Evolutionary conservation across 2,888 invertebrate species (phyloP).

Genomic region (Idaea biselata): DNA sequence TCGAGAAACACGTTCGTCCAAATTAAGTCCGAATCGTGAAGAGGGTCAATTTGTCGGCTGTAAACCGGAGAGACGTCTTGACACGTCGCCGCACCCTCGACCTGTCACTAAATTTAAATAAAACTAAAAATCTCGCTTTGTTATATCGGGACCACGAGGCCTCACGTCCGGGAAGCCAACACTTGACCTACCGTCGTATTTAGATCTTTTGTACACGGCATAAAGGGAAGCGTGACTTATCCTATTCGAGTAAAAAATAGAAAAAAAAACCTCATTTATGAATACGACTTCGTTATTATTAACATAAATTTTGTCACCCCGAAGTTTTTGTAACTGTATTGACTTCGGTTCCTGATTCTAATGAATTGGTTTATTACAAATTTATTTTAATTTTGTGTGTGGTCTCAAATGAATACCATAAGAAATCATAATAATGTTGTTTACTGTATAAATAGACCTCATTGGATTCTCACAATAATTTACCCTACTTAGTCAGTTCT

Average conservation of each 20-base stretch:
- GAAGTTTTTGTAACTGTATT: slow-evolving; percentile 36
- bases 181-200: slow-evolving; percentile 76
- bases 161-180: slow-evolving; percentile 73
- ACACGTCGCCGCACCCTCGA: slow-evolving; percentile 47
- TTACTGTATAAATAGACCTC: background rate
- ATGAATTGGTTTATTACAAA: slow-evolving; percentile 37
- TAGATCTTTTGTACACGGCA: slow-evolving; percentile 69
- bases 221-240: slow-evolving; percentile 72
- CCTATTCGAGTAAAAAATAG: slow-evolving; percentile 45
- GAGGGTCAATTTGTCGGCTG: slow-evolving; percentile 30
- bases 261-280: slow-evolving; percentile 46
- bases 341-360: slow-evolving; percentile 33
- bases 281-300: slow-evolving; percentile 59
- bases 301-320: slow-evolving; percentile 51
- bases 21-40: slow-evolving; percentile 25
- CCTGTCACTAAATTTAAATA: slow-evolving; percentile 57
- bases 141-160: slow-evolving; percentile 47
- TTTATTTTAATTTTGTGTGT: slow-evolving; percentile 29
- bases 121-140: slow-evolving; percentile 59
- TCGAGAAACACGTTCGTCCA: slow-evolving; percentile 7
- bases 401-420: slow-evolving; percentile 22
- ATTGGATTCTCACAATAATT: background rate
- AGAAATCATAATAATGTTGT: background rate
- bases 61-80: slow-evolving; percentile 25
- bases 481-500: background rate